Conservation (phyloP, 2,888 invertebrate species). For the Drosophila fungiperda region DNA sequence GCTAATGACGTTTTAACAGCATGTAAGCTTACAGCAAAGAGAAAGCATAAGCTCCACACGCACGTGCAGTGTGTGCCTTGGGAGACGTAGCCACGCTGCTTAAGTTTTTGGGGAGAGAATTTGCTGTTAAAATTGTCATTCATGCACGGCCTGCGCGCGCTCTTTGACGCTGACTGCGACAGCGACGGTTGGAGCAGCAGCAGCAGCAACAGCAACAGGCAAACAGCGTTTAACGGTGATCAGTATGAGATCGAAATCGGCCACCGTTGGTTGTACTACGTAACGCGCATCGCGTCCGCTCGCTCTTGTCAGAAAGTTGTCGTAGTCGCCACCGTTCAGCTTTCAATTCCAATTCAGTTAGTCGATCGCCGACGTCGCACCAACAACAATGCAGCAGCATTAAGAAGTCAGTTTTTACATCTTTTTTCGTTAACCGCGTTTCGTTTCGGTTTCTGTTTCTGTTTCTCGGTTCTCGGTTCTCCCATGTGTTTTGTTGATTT, state of each 20-base stretch:
- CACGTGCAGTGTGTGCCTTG: conserved; percentile 58
- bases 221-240: conserved; percentile 67
- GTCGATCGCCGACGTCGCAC: conserved; percentile 50
- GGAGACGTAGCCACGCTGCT: conserved; percentile 25
- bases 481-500: conserved; percentile 18
- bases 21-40: conserved; percentile 52
- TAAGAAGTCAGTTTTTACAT: conserved; percentile 55
- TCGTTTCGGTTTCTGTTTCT: conserved; percentile 51
- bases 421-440: conserved; percentile 50
- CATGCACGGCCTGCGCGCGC: conserved; percentile 52
- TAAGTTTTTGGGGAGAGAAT: conserved; percentile 26
- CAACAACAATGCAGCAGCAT: conserved; percentile 46
- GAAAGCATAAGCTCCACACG: conserved; percentile 45
- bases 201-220: conserved; percentile 49
- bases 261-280: conserved; percentile 68
- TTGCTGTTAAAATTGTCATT: conserved; percentile 67
- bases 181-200: conserved; percentile 27
- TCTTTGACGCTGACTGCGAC: conserved; percentile 50
- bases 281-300: conserved; percentile 48
- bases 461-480: conserved; percentile 29
- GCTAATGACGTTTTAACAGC: conserved; percentile 21
- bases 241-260: conserved; percentile 77
- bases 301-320: conserved; percentile 57
- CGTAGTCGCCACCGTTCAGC: conserved; percentile 57
- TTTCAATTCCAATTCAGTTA: conserved; percentile 62